Evolutionary conservation across 2,888 invertebrate genomes (phyloP), one percentile per base, ranked within the genome.

Genomic region (Mongoloraphidia duomilia): DNA sequence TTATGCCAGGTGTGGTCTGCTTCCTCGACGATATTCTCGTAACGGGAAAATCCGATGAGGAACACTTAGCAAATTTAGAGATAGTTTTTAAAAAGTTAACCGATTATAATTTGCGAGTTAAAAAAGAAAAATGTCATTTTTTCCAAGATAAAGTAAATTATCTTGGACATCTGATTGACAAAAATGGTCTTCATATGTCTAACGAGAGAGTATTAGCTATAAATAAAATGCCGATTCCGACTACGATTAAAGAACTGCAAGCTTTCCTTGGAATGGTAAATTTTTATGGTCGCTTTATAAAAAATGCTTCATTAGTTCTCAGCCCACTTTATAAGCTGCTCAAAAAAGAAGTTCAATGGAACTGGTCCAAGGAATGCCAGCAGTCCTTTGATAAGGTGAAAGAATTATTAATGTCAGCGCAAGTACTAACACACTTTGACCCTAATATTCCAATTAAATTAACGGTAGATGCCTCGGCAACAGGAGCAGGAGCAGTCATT

Each of bases 51-150:
- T 44, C 49, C 35, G 46, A 51, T 9, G 40, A 49, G 14, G 50
- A 49, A 46, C 52, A 53, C 44, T 41, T 49, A 12, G 17, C 45
- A 47, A 11, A 37, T 36, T 12, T 52, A 17, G 41, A 41, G 26
- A 11, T 33, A 10, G 54, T 59, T 14, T 49, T 57, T 8, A 41
- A 44, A 4, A 49, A 50, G 42, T 50, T 56, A 38, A 35, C 43
- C 41, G 51, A 55, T 3, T 48, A 51, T 34, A 53, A 55, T 9
- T 41, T 55, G 26, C 55, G 54, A 17, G 54, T 59, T 9, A 48
- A 54, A 45, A 49, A 43, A 12, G 47, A 54, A 40, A 61, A 60
- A 47, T 60, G 59, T 47, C 40, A 49, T 12, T 54, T 60, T 36
- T 58, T 54, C 35, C 47, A 51, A 46, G 44, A 51, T 4, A 45